Conservation (phyloP, 1,140 invertebrate species). For the Cydia strobilella region DNA sequence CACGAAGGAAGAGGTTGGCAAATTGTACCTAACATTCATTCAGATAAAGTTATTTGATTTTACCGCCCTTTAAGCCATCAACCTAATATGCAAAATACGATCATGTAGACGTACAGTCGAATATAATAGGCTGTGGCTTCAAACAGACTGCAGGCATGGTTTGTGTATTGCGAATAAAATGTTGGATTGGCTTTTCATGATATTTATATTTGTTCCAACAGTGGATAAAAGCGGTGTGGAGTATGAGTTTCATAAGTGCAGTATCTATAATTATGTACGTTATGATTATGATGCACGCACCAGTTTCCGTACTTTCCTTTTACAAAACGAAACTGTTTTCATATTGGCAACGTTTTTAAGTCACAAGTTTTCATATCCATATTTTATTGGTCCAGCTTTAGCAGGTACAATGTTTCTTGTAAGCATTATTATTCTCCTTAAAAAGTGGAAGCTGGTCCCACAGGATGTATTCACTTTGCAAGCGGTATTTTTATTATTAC, state of each 20-base stretch:
- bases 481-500: neutral
- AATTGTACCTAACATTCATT: too few species aligned
- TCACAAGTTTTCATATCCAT: neutral
- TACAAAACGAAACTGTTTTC: conserved; percentile 59
- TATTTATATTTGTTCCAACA: neutral
- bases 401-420: neutral
- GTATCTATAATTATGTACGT: conserved; percentile 34
- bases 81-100: too few species aligned
- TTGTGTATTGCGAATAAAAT: too few species aligned
- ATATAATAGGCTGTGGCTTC: too few species aligned
- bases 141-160: too few species aligned
- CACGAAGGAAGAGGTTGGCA: too few species aligned
- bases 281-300: conserved; percentile 50
- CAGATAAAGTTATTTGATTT: too few species aligned
- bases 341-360: conserved; percentile 37
- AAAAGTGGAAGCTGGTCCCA: too few species aligned
- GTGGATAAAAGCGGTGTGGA: neutral
- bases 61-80: too few species aligned
- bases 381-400: neutral
- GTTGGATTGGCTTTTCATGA: too few species aligned
- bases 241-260: neutral
- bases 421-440: too few species aligned
- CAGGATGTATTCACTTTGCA: neutral
- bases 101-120: too few species aligned
- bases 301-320: conserved; percentile 65